Evolutionary conservation across 2,797 vertebrate genomes (phyloP).

Genomic region (Lutjanus argentimaculatus): DNA sequence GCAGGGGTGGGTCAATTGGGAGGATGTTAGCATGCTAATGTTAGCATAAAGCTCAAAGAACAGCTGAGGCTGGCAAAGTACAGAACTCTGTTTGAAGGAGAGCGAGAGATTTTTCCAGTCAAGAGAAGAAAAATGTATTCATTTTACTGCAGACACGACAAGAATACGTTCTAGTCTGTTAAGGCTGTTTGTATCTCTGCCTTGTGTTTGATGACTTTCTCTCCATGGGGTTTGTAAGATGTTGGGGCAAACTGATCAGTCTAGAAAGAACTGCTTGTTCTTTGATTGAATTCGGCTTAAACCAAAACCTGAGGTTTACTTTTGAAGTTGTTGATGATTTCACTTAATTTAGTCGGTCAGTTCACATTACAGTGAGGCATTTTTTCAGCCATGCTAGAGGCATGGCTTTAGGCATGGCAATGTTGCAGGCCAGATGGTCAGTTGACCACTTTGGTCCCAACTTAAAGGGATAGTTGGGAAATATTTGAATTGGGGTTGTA

Average conservation of each 20-base stretch:
- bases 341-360: background rate
- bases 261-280: background rate
- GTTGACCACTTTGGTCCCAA: background rate
- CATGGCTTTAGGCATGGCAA: background rate
- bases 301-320: no score
- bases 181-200: background rate
- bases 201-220: background rate
- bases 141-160: background rate
- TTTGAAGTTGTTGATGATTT: background rate
- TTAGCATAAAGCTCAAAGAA: conserved; percentile 13
- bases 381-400: background rate
- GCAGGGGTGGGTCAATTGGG: background rate
- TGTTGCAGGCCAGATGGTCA: background rate
- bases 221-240: background rate
- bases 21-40: conserved; percentile 24
- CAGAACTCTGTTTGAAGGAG: background rate
- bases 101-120: background rate
- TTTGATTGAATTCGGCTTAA: no score
- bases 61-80: background rate
- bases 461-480: background rate
- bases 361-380: background rate
- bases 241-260: background rate
- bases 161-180: background rate
- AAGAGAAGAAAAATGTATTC: background rate
- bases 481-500: no score